Conservation (phyloP, 2,113 vertebrate species). For the Scopus umbretta region DNA sequence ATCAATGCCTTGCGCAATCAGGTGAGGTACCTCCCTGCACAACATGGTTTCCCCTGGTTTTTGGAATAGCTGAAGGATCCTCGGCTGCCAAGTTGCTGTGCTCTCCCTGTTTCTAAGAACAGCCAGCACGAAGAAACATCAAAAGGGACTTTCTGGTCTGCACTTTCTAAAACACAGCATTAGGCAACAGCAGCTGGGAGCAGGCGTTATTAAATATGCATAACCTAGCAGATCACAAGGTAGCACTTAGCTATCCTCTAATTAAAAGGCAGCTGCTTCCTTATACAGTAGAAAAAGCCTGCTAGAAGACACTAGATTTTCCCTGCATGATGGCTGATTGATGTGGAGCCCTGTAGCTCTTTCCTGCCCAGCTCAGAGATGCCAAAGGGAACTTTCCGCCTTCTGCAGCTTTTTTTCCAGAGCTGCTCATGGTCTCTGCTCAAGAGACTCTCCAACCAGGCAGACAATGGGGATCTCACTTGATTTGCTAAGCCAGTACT, state of each 20-base stretch:
- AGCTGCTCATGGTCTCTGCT: not conserved
- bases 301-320: not conserved
- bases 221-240: not conserved
- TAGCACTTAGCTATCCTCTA: constrained; percentile 24
- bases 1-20: not conserved
- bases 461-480: not conserved
- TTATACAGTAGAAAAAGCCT: not conserved
- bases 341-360: not conserved
- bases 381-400: not conserved
- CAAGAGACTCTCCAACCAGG: not conserved
- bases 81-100: rapidly evolving
- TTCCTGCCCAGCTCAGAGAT: not conserved
- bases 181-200: not conserved
- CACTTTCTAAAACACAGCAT: not conserved
- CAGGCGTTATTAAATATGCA: constrained; percentile 8
- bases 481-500: not conserved
- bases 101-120: not conserved
- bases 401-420: not conserved
- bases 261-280: constrained; percentile 53
- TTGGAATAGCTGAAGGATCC: not conserved
- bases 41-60: not conserved
- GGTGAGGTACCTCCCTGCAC: not conserved
- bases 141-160: constrained; percentile 16
- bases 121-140: not conserved
- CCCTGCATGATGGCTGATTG: not conserved